Evolutionary conservation across 2,888 invertebrate genomes (phyloP).

Genomic region (Ormyrus labotus): DNA sequence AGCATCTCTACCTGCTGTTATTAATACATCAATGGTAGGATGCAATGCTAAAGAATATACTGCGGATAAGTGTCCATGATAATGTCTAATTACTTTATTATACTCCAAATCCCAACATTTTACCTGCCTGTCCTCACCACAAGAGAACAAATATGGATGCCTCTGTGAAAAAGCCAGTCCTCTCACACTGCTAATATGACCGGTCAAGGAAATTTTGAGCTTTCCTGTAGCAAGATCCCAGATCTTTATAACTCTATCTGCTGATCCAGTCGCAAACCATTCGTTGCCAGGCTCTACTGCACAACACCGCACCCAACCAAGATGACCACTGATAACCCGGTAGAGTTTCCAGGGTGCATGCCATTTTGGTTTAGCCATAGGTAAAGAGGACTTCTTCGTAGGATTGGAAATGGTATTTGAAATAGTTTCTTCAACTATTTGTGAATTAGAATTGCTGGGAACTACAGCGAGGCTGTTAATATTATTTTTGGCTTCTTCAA

Average conservation of each 20-base stretch:
- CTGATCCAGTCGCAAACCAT: conserved; percentile 95
- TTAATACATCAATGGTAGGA: conserved; percentile 95
- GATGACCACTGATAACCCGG: conserved; percentile 92
- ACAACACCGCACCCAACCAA: conserved; percentile 98
- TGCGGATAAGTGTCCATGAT: conserved; percentile 98
- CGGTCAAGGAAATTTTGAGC: conserved; percentile 96
- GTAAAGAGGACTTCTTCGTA: conserved; percentile 86
- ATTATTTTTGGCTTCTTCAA: too few species aligned
- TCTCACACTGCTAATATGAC: conserved; percentile 98
- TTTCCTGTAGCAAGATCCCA: conserved; percentile 99
- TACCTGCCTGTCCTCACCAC: conserved; percentile 99
- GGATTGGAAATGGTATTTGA: conserved; percentile 67
- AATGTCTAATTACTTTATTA: conserved; percentile 98
- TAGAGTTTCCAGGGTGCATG: conserved; percentile 99
- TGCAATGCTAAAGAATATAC: conserved; percentile 92
- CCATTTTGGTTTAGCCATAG: conserved; percentile 98
- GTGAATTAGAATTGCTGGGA: conserved; percentile 5
- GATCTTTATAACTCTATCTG: conserved; percentile 98
- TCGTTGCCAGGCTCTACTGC: conserved; percentile 99
- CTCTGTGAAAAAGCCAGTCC: conserved; percentile 94
- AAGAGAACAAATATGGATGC: conserved; percentile 98
- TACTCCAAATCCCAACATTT: conserved; percentile 99
- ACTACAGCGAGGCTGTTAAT: conserved; percentile 64
- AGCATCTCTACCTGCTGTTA: conserved; percentile 96
- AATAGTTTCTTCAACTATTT: conserved; percentile 51